These are phyloP conservation scores for Hypocryptadius cinnamomeus DNA, from an alignment of 2,113 vertebrate genomes.

Conservation along the genomic window DNA sequence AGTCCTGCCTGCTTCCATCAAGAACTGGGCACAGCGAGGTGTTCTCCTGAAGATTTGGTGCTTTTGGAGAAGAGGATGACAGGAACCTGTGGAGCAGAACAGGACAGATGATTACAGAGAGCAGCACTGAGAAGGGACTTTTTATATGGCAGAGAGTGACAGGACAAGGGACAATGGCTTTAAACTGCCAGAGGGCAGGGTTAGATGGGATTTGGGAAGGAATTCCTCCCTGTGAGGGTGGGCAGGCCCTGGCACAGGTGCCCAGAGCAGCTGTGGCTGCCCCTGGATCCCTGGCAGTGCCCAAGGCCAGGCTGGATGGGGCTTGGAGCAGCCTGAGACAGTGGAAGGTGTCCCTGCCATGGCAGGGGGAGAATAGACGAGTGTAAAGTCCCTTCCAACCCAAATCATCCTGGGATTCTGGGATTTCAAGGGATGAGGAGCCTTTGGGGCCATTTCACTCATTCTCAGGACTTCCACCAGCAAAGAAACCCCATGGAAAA, in stretches of 20 bases:
- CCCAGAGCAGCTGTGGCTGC: neutral
- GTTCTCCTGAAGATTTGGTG: neutral
- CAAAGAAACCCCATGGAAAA: neutral
- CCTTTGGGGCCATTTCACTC: neutral
- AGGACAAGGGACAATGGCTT: neutral
- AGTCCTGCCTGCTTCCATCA: neutral
- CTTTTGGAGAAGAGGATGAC: neutral
- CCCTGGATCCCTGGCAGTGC: neutral
- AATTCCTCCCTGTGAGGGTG: neutral
- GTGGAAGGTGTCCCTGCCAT: neutral
- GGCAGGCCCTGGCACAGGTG: neutral
- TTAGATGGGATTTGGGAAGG: neutral
- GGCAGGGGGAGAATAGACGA: neutral
- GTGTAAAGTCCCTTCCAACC: neutral
- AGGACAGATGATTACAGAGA: rapidly evolving
- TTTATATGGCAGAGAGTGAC: neutral
- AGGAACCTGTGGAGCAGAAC: neutral
- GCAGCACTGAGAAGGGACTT: neutral
- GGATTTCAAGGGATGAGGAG: neutral
- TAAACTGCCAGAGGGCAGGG: neutral
- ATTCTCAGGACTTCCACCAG: neutral
- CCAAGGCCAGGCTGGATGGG: rapidly evolving
- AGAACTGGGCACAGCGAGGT: neutral
- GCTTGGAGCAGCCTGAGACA: neutral
- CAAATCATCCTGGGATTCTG: neutral